Conservation (phyloP, 2,888 invertebrate genomes). For the Polydrusus pterygomalis region DNA sequence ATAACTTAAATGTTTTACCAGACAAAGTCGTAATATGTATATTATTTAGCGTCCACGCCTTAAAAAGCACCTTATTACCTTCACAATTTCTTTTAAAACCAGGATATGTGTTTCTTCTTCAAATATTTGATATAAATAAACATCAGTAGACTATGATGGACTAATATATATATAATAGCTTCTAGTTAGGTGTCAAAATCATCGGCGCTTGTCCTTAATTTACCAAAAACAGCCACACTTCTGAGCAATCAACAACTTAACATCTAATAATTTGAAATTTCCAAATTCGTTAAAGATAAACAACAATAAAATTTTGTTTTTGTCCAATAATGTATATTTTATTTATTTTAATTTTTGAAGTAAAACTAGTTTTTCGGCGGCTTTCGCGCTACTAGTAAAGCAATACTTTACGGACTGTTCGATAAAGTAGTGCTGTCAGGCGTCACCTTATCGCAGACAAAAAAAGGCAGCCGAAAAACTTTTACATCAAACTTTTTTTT, state of each 20-base stretch:
- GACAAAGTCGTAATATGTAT: no score
- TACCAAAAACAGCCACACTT: conserved; percentile 7
- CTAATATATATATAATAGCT: no score
- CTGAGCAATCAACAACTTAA: conserved; percentile 23
- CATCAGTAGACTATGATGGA: no score
- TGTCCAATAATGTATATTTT: neutral
- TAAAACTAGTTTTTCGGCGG: neutral
- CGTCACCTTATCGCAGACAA: neutral
- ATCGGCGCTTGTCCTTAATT: conserved; percentile 1
- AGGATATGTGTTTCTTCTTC: neutral
- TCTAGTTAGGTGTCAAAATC: conserved; percentile 1
- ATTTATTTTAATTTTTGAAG: neutral
- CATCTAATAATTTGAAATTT: neutral
- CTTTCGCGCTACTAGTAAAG: no score
- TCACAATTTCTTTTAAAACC: neutral
- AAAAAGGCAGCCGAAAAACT: neutral
- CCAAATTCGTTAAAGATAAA: neutral
- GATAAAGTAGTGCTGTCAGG: no score
- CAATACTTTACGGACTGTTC: no score
- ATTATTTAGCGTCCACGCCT: no score
- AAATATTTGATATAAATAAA: neutral
- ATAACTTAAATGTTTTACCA: neutral
- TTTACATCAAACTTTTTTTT: neutral
- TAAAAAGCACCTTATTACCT: no score
- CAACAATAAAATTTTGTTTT: neutral